Conservation (phyloP, 2,113 vertebrate genomes). For the Pseudopipra pipra region DNA sequence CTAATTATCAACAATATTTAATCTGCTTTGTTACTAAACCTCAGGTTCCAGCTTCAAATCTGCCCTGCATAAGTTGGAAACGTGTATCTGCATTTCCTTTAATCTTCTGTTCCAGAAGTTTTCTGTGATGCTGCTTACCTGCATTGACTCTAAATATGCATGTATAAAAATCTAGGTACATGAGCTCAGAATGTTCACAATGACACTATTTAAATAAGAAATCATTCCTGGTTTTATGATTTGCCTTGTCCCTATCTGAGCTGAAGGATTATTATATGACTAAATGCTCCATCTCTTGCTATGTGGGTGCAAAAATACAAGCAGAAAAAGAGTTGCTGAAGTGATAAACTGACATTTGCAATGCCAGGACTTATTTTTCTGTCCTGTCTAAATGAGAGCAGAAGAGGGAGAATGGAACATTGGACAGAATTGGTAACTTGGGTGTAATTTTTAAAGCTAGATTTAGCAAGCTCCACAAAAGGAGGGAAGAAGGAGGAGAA, state of each 20-base stretch:
- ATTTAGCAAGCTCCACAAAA: background rate
- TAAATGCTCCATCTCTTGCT: background rate
- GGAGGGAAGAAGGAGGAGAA: background rate
- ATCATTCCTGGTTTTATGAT: background rate
- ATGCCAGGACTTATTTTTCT: background rate
- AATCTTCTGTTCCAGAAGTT: background rate
- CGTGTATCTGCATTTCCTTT: background rate
- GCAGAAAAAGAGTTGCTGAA: background rate
- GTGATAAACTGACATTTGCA: background rate
- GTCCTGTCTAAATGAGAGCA: background rate
- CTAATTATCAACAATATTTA: background rate
- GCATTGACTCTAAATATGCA: background rate
- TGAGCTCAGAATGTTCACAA: background rate
- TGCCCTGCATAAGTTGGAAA: background rate
- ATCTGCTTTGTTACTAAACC: background rate
- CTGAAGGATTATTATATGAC: background rate
- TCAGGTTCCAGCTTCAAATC: background rate
- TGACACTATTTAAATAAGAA: background rate
- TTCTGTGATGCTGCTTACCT: background rate
- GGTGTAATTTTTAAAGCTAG: background rate
- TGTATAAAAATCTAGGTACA: background rate
- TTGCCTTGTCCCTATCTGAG: background rate
- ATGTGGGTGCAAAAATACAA: background rate
- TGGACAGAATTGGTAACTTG: background rate
- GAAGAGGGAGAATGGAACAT: background rate